phyloP scores from a whole-genome alignment of 2,888 invertebrate genomes.

The Dynastes hyllus region DNA sequence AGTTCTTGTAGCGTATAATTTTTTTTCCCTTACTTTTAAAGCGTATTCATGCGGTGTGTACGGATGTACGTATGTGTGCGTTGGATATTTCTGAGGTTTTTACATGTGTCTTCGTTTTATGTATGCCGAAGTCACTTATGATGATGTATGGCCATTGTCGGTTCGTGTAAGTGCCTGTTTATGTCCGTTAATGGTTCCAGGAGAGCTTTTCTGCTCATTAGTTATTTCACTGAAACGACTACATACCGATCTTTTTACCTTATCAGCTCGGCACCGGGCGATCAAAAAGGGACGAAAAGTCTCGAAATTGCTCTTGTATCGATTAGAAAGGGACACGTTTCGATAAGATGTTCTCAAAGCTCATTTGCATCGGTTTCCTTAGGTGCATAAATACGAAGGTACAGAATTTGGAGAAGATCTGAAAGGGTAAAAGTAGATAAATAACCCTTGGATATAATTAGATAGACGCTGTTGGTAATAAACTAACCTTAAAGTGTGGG shows the following conservation, averaged over 20 bases:
- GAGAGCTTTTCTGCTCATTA: slow-evolving; percentile 56
- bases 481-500: too few species aligned
- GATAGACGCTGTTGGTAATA: too few species aligned
- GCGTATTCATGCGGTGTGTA: slow-evolving; percentile 1
- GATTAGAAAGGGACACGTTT: slow-evolving; percentile 10
- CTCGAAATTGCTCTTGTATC: slow-evolving; percentile 33
- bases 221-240: slow-evolving; percentile 52
- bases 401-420: too few species aligned
- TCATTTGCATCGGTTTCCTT: slow-evolving; percentile 25
- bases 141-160: slow-evolving; percentile 64
- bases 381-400: not conserved
- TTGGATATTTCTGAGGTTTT: slow-evolving; percentile 59
- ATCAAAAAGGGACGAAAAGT: slow-evolving; percentile 38
- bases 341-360: slow-evolving; percentile 31
- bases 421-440: too few species aligned
- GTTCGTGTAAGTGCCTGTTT: slow-evolving; percentile 63
- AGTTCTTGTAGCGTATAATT: slow-evolving; percentile 19
- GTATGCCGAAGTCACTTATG: slow-evolving; percentile 64
- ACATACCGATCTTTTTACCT: slow-evolving; percentile 32
- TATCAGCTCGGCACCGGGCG: slow-evolving; percentile 28
- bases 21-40: slow-evolving; percentile 5
- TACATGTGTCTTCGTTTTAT: slow-evolving; percentile 64
- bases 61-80: slow-evolving; percentile 50
- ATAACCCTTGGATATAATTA: too few species aligned
- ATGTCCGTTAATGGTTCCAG: slow-evolving; percentile 60